phyloP scores from a whole-genome alignment of 2,113 vertebrate genomes.

The Sisor rabdophorus region DNA sequence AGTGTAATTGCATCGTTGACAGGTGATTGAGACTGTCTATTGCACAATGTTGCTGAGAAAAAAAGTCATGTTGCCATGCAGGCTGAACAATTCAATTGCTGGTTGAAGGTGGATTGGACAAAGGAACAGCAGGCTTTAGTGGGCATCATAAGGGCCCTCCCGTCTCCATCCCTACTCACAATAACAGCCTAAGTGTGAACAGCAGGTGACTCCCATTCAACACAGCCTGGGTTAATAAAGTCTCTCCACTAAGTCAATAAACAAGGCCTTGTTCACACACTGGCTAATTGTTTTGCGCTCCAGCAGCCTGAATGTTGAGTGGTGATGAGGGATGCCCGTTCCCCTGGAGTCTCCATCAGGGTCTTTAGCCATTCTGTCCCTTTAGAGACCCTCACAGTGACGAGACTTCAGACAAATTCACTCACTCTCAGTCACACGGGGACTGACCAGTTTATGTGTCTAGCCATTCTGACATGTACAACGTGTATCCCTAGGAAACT shows the following conservation, averaged over 20 bases:
- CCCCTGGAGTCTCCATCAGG: constrained; percentile 34
- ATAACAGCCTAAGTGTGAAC: constrained; percentile 71
- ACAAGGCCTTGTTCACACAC: constrained; percentile 74
- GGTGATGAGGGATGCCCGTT: constrained; percentile 43
- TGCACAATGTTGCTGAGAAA: constrained; percentile 59
- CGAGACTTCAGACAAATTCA: constrained; percentile 12
- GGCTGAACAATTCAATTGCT: constrained; percentile 60
- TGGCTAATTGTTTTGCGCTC: constrained; percentile 65
- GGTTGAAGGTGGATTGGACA: constrained; percentile 64
- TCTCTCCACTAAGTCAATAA: constrained; percentile 72
- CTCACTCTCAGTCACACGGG: constrained; percentile 13
- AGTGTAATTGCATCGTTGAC: constrained; percentile 69
- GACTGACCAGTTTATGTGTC: constrained; percentile 8
- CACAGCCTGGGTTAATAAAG: constrained; percentile 71
- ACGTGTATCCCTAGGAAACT: background rate
- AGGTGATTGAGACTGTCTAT: constrained; percentile 68
- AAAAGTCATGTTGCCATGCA: constrained; percentile 68
- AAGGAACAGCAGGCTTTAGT: constrained; percentile 63
- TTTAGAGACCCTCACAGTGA: constrained; percentile 1
- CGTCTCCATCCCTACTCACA: constrained; percentile 56
- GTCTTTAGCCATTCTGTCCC: constrained; percentile 12
- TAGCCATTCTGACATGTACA: background rate
- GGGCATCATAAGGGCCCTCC: constrained; percentile 63
- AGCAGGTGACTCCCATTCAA: constrained; percentile 76
- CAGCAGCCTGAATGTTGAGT: constrained; percentile 33